These are phyloP conservation scores for Anomalospiza imberbis DNA, from an alignment of 2,797 vertebrate species.

Conservation along the genomic window DNA sequence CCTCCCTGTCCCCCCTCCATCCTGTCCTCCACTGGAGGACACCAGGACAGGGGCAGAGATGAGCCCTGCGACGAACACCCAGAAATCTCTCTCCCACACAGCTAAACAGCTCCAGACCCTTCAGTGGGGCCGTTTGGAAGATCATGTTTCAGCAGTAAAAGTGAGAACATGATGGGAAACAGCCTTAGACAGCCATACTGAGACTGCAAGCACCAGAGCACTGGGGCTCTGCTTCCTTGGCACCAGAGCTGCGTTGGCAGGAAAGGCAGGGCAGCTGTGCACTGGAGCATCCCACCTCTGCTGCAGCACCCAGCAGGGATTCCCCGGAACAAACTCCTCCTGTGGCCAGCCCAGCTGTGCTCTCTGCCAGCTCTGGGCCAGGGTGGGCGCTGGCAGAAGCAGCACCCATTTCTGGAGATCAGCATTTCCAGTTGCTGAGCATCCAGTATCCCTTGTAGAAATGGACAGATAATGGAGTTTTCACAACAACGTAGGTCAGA, in stretches of 20 bases:
- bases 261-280: not conserved
- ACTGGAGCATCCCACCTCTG: not conserved
- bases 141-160: not conserved
- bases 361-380: not conserved
- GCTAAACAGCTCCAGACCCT: not conserved
- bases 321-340: not conserved
- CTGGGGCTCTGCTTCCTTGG: not conserved
- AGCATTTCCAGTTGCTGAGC: not conserved
- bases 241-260: not conserved
- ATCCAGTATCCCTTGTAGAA: not conserved
- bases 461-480: not conserved
- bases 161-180: not conserved
- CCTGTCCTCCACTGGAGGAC: not conserved
- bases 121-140: not conserved
- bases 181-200: not conserved
- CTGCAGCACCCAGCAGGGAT: not conserved
- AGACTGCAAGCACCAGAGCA: not conserved
- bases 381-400: not conserved
- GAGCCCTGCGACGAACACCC: fast-evolving
- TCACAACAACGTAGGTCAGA: not conserved
- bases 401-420: not conserved
- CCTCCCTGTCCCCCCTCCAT: not conserved
- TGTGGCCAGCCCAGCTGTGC: not conserved
- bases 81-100: fast-evolving
- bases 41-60: not conserved